Conservation (phyloP, 92 coral and sea anemone genomes). For the Siderastrea siderea region DNA sequence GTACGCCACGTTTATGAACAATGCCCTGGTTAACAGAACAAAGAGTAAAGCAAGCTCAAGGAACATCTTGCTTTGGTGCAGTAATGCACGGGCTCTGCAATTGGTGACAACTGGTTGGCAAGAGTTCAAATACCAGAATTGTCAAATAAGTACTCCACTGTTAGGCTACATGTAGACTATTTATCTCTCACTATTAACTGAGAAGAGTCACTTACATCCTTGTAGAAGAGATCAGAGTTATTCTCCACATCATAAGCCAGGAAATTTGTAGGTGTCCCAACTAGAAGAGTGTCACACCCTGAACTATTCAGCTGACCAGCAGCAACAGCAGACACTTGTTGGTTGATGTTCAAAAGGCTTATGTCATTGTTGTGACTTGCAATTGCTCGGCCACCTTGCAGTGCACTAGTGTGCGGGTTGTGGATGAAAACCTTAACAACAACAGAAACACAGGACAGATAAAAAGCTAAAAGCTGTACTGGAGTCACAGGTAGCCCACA, state of each 20-base stretch:
- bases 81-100: no score
- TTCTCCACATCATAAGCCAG: conserved; percentile 97
- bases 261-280: conserved; percentile 95
- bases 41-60: no score
- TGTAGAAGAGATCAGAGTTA: conserved; percentile 96
- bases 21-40: no score
- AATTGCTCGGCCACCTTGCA: conserved; percentile 90
- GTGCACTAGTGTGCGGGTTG: conserved; percentile 84
- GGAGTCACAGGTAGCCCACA: not conserved
- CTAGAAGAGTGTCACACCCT: conserved; percentile 83
- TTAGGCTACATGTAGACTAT: not conserved
- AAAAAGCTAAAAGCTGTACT: no score
- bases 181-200: not conserved
- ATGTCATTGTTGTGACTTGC: conserved; percentile 83
- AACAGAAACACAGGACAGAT: not conserved
- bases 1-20: no score
- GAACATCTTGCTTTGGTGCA: no score
- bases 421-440: conserved; percentile 90
- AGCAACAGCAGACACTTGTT: conserved; percentile 95
- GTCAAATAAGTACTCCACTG: no score
- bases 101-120: no score
- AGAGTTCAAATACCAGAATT: no score
- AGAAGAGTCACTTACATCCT: conserved; percentile 82
- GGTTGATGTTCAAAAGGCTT: conserved; percentile 95
- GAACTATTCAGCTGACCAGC: conserved; percentile 86